Conservation (phyloP, 1,140 invertebrate genomes). For the Neodiprion fabricii region DNA sequence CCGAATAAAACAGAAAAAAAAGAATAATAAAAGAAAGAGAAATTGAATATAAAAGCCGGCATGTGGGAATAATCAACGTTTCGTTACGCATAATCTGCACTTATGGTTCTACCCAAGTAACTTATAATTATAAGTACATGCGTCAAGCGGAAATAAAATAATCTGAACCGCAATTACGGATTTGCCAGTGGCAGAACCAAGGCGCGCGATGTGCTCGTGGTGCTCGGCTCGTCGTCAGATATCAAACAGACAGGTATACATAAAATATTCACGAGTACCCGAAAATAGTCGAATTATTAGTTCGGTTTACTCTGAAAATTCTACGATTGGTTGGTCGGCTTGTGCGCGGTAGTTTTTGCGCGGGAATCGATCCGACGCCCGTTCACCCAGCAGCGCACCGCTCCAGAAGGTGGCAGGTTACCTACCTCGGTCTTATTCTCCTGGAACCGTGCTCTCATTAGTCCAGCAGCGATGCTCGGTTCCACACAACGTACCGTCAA, state of each 20-base stretch:
- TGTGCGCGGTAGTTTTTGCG: constrained; percentile 37
- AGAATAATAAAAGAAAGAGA: background rate
- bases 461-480: background rate
- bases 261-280: background rate
- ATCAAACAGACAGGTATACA: too few species aligned
- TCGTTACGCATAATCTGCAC: too few species aligned
- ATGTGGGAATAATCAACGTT: constrained; percentile 22
- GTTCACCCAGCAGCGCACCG: background rate
- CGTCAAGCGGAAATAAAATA: too few species aligned
- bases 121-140: too few species aligned
- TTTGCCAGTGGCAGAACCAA: too few species aligned
- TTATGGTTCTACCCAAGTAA: too few species aligned
- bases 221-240: too few species aligned
- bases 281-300: constrained; percentile 25
- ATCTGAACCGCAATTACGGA: too few species aligned
- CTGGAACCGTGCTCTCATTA: constrained; percentile 11
- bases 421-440: constrained; percentile 20
- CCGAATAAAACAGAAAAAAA: background rate
- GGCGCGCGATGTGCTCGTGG: too few species aligned
- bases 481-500: background rate
- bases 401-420: constrained; percentile 24
- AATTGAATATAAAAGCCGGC: constrained; percentile 24
- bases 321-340: constrained; percentile 26
- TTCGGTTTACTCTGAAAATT: background rate
- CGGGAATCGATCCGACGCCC: constrained; percentile 36